Conservation (phyloP, 1,140 invertebrate genomes). For the Spodoptera litura region DNA sequence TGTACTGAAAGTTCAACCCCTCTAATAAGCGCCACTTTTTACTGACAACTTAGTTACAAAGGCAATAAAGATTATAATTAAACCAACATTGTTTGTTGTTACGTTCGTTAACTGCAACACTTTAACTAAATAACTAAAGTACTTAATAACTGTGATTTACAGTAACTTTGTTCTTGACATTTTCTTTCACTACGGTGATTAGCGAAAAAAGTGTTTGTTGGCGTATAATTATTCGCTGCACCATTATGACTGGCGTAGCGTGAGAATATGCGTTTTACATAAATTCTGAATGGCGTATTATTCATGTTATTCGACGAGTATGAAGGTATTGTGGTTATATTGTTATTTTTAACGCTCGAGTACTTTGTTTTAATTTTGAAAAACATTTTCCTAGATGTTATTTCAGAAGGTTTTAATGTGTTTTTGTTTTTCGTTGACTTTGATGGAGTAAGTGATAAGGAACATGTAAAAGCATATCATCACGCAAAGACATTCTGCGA, state of each 20-base stretch:
- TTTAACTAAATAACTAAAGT: not conserved
- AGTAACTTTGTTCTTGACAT: conserved; percentile 13
- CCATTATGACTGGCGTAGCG: not conserved
- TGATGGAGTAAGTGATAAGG: too few species aligned
- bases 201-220: not conserved
- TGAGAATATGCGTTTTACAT: not conserved
- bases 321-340: not conserved
- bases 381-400: too few species aligned
- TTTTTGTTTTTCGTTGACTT: too few species aligned
- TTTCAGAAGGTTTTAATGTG: too few species aligned
- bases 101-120: not conserved
- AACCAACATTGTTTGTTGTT: not conserved
- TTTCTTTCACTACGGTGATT: conserved; percentile 22
- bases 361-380: too few species aligned
- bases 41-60: too few species aligned
- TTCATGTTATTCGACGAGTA: not conserved
- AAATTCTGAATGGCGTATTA: conserved; percentile 2
- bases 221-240: not conserved
- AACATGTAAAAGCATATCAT: too few species aligned
- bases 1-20: too few species aligned
- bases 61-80: not conserved
- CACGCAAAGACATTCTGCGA: too few species aligned
- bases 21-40: too few species aligned
- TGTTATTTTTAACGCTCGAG: not conserved
- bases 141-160: conserved; percentile 11